These are phyloP conservation scores for Parauchenoglanis ngamensis DNA, from an alignment of 2,797 vertebrate species.

Conservation along the genomic window DNA sequence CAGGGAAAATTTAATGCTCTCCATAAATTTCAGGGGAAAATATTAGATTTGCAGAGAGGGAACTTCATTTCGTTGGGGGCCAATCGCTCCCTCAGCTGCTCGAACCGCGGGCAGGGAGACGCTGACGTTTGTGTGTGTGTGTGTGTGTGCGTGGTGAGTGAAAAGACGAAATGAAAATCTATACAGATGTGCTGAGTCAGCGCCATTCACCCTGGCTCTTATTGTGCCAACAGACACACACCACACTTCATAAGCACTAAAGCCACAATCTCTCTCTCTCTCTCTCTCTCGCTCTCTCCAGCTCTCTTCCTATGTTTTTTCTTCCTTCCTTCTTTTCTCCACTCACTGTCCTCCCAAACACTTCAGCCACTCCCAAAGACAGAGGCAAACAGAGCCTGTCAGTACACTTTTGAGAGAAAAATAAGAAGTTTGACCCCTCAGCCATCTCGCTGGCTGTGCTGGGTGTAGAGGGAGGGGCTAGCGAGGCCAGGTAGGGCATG, in stretches of 20 bases:
- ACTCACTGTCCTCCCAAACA: not conserved
- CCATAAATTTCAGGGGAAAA: constrained; percentile 68
- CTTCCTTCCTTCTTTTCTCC: not conserved
- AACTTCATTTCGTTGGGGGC: constrained; percentile 72
- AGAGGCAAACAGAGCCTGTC: constrained; percentile 45
- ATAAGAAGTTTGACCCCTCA: constrained; percentile 34
- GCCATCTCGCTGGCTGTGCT: constrained; percentile 38
- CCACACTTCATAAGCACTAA: constrained; percentile 64
- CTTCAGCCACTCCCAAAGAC: constrained; percentile 30
- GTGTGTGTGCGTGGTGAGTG: constrained; percentile 33
- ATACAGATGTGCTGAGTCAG: constrained; percentile 85
- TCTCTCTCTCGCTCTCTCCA: constrained; percentile 42
- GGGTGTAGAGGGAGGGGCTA: constrained; percentile 10
- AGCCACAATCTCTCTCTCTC: constrained; percentile 37
- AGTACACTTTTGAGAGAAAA: constrained; percentile 47
- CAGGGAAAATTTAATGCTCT: constrained; percentile 93
- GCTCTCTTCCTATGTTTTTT: constrained; percentile 13
- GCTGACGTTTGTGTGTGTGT: constrained; percentile 55
- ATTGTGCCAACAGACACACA: constrained; percentile 75
- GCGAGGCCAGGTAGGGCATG: constrained; percentile 23
- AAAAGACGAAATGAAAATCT: constrained; percentile 74
- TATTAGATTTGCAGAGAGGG: constrained; percentile 58
- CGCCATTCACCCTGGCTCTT: constrained; percentile 58
- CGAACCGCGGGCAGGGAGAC: constrained; percentile 54
- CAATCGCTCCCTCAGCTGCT: constrained; percentile 45